These are phyloP conservation scores for Sphinx pinastri DNA, from an alignment of 2,888 invertebrate species.

Conservation along the genomic window DNA sequence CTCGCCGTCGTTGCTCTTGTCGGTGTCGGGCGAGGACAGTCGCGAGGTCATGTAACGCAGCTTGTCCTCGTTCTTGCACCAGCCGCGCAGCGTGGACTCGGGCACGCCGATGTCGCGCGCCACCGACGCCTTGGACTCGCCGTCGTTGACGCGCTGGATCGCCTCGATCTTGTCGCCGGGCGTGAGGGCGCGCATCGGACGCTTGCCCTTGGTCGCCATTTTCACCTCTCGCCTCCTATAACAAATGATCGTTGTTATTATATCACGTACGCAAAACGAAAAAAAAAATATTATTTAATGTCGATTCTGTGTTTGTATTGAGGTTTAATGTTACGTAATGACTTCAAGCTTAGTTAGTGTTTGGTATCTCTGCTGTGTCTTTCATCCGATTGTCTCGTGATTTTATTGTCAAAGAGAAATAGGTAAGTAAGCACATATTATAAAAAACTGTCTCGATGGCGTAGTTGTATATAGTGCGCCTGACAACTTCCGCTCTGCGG, in stretches of 20 bases:
- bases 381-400: too few relatives aligned
- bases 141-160: conserved; percentile 92
- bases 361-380: too few relatives aligned
- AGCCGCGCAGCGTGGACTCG: conserved; percentile 92
- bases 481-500: too few relatives aligned
- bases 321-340: background rate
- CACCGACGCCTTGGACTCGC: conserved; percentile 93
- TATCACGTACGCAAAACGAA: background rate
- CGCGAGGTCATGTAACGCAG: conserved; percentile 87
- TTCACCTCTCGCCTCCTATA: conserved; percentile 67
- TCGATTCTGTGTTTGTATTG: background rate
- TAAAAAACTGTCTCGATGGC: too few relatives aligned
- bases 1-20: conserved; percentile 82
- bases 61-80: conserved; percentile 95
- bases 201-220: conserved; percentile 90
- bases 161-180: conserved; percentile 92
- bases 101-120: conserved; percentile 94
- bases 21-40: conserved; percentile 88
- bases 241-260: conserved; percentile 43
- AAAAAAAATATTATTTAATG: background rate
- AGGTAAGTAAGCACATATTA: too few relatives aligned
- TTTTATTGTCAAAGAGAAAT: too few relatives aligned
- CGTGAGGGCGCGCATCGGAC: conserved; percentile 90
- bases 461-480: too few relatives aligned
- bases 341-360: too few relatives aligned